Conservation (phyloP, 2,797 vertebrate genomes). For the Acipenser ruthenus region DNA sequence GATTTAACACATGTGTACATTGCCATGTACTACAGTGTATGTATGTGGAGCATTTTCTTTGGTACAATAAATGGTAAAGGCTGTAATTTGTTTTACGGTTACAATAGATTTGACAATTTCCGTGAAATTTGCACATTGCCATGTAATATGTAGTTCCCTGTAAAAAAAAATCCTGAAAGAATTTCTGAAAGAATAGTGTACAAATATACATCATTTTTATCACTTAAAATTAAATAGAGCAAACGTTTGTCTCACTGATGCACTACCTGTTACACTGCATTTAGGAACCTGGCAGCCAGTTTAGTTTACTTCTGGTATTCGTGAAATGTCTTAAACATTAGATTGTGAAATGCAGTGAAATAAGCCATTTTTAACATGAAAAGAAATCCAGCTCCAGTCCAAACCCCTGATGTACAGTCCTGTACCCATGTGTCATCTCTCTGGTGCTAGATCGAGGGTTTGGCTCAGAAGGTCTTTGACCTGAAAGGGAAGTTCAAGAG, state of each 20-base stretch:
- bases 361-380: too few relatives aligned
- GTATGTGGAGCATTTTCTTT: neutral
- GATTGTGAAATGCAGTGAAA: too few relatives aligned
- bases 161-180: neutral
- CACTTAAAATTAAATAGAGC: neutral
- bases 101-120: too few relatives aligned
- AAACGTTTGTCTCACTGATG: too few relatives aligned
- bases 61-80: too few relatives aligned
- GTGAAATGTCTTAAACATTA: neutral
- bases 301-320: neutral
- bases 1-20: too few relatives aligned
- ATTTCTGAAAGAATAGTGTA: too few relatives aligned
- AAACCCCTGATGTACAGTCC: too few relatives aligned
- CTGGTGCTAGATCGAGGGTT: slow-evolving; percentile 43
- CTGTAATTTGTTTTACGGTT: too few relatives aligned
- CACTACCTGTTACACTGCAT: neutral
- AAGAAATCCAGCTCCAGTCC: too few relatives aligned
- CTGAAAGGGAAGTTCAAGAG: slow-evolving; percentile 71
- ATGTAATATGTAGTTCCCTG: too few relatives aligned
- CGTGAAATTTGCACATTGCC: too few relatives aligned
- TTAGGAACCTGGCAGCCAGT: neutral
- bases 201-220: neutral
- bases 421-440: slow-evolving; percentile 1
- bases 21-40: neutral
- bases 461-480: slow-evolving; percentile 56